phyloP scores from a whole-genome alignment of 2,797 vertebrate species.

The Pseudocheirus occidentalis region DNA sequence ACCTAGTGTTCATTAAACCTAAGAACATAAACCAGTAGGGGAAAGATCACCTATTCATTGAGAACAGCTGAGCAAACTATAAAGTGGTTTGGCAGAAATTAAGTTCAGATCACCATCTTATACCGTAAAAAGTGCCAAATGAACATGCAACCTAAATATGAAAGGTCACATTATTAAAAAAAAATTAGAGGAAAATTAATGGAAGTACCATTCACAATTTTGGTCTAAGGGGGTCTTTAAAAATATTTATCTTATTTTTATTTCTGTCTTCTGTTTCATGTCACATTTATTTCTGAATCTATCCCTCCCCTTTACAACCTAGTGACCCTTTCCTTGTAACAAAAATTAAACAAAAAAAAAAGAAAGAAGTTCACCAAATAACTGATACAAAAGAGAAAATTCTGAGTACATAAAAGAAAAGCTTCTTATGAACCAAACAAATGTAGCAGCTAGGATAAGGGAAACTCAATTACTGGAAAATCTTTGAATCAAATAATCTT shows the following conservation, averaged over 20 bases:
- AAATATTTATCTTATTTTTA: neutral
- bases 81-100: neutral
- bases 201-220: neutral
- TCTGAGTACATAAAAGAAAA: neutral
- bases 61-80: neutral
- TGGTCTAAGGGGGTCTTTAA: neutral
- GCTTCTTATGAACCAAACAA: neutral
- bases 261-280: neutral
- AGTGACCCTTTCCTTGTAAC: neutral
- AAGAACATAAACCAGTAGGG: neutral
- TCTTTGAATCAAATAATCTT: neutral
- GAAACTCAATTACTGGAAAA: neutral
- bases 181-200: neutral
- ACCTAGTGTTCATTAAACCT: neutral
- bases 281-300: neutral
- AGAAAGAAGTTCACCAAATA: neutral
- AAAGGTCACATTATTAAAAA: neutral
- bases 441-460: neutral
- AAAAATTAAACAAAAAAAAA: neutral
- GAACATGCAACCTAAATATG: neutral
- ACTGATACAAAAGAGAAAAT: neutral
- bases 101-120: neutral
- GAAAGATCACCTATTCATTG: neutral
- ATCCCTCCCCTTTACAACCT: neutral
- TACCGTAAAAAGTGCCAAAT: neutral